Percentiles rank a stretch among this genome's conserved stretches.
phyloP scores from a whole-genome alignment of 1,140 invertebrate species.

The Drosophila pruinosa region DNA sequence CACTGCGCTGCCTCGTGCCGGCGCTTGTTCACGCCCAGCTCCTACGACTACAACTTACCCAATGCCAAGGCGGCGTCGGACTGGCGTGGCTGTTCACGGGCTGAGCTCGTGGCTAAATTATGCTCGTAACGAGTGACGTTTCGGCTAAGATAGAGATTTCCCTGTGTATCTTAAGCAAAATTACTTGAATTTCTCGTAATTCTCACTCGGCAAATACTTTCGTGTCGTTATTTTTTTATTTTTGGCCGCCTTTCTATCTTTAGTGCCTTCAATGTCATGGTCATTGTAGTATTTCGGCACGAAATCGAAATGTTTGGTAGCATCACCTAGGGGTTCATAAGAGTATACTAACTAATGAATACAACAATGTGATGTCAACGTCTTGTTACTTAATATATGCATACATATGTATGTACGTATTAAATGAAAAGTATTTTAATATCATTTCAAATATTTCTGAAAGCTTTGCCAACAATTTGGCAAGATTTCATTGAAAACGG shows the following conservation, averaged over 20 bases:
- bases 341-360: neutral
- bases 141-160: neutral
- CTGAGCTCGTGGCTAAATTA: conserved; percentile 49
- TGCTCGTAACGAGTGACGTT: conserved; percentile 64
- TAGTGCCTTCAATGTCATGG: conserved; percentile 57
- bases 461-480: conserved; percentile 20
- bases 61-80: conserved; percentile 9
- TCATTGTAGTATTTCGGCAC: neutral
- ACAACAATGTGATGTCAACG: conserved; percentile 41
- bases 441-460: conserved; percentile 21
- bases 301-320: conserved; percentile 8
- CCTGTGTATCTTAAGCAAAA: conserved; percentile 3
- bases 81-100: conserved; percentile 52
- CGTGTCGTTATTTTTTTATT: conserved; percentile 3
- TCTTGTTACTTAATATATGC: conserved; percentile 31
- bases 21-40: conserved; percentile 21
- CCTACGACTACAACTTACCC: neutral
- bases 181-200: conserved; percentile 24
- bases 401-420: conserved; percentile 2
- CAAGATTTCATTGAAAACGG: neutral
- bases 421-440: conserved; percentile 23
- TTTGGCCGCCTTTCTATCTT: conserved; percentile 42
- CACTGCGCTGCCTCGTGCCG: conserved; percentile 18
- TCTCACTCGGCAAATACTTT: conserved; percentile 4
- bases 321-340: neutral